A percentile compares a stretch with the other conserved stretches of the same genome.
phyloP scores from a whole-genome alignment of 1,140 invertebrate genomes.

The Chionoecetes opilio region DNA sequence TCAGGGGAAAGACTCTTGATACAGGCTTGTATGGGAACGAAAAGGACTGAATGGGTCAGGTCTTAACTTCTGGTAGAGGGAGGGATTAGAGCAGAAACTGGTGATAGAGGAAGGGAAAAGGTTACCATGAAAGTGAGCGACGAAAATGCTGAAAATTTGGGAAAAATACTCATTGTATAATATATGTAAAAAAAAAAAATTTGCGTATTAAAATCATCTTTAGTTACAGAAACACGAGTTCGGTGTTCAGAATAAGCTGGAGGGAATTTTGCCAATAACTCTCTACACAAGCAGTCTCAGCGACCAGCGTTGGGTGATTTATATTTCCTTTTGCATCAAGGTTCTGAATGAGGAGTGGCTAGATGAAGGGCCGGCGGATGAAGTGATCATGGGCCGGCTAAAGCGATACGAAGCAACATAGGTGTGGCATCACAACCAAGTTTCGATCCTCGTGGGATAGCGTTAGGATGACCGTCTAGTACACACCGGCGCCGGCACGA shows the following conservation, averaged over 20 bases:
- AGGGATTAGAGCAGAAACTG: not conserved
- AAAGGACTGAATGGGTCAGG: not conserved
- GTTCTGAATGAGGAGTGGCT: not conserved
- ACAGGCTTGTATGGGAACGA: not conserved
- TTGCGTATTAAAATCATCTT: too few species aligned
- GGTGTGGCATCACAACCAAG: not conserved
- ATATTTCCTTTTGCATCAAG: too few species aligned
- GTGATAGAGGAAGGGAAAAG: not conserved
- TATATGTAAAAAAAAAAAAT: too few species aligned
- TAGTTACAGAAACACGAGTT: too few species aligned
- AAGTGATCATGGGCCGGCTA: not conserved
- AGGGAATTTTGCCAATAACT: not conserved
- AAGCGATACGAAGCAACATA: not conserved
- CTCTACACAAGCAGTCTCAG: not conserved
- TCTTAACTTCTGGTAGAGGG: not conserved
- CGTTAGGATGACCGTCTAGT: not conserved
- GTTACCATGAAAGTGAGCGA: too few species aligned
- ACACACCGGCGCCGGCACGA: constrained; percentile 17
- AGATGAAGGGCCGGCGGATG: not conserved
- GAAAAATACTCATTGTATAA: too few species aligned
- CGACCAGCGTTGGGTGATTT: not conserved
- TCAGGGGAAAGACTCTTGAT: not conserved
- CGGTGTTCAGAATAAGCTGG: not conserved
- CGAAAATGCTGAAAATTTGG: too few species aligned
- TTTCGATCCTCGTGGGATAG: not conserved